Base-by-base conservation (phyloP, 2,888 invertebrate species). In the Eulithis testata region DNA sequence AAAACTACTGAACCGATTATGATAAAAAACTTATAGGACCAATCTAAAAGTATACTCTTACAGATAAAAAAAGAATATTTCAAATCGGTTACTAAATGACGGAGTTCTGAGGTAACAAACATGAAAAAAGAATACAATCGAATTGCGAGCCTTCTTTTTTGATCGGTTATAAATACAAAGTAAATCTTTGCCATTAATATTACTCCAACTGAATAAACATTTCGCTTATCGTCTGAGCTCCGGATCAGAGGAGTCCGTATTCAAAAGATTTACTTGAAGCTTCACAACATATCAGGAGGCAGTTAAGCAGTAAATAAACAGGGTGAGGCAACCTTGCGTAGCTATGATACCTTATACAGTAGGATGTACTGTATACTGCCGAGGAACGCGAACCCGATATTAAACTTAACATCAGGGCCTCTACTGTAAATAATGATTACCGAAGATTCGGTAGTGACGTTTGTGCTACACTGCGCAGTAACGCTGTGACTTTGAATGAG, bases 291-390 rank as follows among this genome's bases (percentile, higher is more conserved):
- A 49, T 47, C 14, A 49, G 49, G 11, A 49, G 21, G 49, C 49
- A 49, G 49, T 21, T 21, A 49, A 9, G 49, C 49, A 49, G 49
- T 49, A 49, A 49, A 49, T 49, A 49, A 49, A 49, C 49, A 4
- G 9, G 21, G 49, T 1, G 21, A 49, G 4, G 21, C 49, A 49
- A 21, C 49, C 21, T 49, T 12, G 49, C 21, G 49, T 49, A 49
- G 3, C 49, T 21, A 49, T 21, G 21, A 21, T 2, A 21, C 21
- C 21, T 11, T 14, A 5, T 14, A 5, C 7, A 12, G 14, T n/a
- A 12, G 47, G 47, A 21, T 21, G 7, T 47, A 47, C 47, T 14
- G 12, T 14, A 12, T 47, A 8, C 14, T 47, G 6, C 44, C 44
- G n/a, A 44, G n/a, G n/a, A n/a, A n/a, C n/a, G n/a, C n/a, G 6